Evolutionary conservation across 2,797 vertebrate genomes (phyloP), one percentile per base, ranked within the genome.

Genomic region (Falco naumanni): DNA sequence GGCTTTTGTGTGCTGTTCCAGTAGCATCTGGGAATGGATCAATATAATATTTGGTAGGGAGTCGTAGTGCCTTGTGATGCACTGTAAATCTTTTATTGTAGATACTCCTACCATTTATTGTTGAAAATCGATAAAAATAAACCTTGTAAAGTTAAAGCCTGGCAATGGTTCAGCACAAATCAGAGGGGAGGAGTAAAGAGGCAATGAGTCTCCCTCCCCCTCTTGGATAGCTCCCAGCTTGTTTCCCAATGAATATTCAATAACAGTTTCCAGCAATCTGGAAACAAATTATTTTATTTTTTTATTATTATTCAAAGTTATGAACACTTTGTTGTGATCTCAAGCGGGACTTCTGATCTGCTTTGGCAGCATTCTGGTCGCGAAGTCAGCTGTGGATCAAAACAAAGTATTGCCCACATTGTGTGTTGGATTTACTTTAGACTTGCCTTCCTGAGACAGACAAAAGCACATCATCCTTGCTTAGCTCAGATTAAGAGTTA

Each of bases 81-180:
- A 15, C 89, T 91, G 75, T 92, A 95, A 95, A 93, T 96, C 82
- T 97, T 96, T 88, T 94, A 95, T 65, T 97, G 80, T 93, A 89
- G 93, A 70, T 93, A 65, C 89, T 97, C 91, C 54, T 93, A 74
- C 81, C 92, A 80, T 96, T 97, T 95, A 91, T 95, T 96, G 92
- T 87, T 93, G 70, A 95, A 85, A 96, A 97, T 91, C 34, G 64
- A 84, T 94, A 96, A 83, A 97, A 95, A 93, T 95, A 95, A 97
- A 91, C 70, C 70, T 90, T 94, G 92, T 82, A 97, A 96, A 97
- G 83, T 90, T 95, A 54, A 93, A 93, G 37, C 86, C 80, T 94
- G 80, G 96, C 94, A 95, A 91, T 43, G 19, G 57, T 81, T 91
- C 70, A 94, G 80, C 61, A 87, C 69, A 95, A 96, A 91, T 90